A percentile compares a stretch with the other conserved stretches of the same genome.
phyloP scores from a whole-genome alignment of 2,888 invertebrate genomes.

The Calameuta pallipes region DNA sequence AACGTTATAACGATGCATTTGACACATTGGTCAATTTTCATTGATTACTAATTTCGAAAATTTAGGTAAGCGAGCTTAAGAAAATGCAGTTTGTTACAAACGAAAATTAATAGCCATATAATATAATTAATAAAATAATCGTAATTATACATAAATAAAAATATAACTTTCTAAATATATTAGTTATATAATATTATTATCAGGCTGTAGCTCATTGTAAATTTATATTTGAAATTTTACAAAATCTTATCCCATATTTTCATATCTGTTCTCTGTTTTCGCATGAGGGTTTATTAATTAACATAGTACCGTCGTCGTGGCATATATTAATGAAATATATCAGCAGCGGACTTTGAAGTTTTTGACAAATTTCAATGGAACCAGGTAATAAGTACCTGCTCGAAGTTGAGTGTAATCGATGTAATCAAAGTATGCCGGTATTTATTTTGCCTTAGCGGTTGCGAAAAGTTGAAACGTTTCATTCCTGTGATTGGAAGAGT shows the following conservation, averaged over 20 bases:
- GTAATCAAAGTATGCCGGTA: not conserved
- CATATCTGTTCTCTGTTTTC: not conserved
- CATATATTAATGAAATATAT: not conserved
- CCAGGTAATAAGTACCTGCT: not conserved
- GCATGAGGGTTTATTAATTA: not conserved
- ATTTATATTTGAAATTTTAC: no score
- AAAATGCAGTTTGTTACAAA: not conserved
- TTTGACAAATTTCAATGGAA: not conserved
- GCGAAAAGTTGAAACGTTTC: not conserved
- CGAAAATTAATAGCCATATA: not conserved
- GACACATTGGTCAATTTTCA: not conserved
- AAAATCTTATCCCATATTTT: not conserved
- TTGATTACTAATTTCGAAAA: not conserved
- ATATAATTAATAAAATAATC: not conserved
- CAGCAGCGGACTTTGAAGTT: not conserved
- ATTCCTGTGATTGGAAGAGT: not conserved
- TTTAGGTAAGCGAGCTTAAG: not conserved
- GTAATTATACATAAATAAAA: not conserved
- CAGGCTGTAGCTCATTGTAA: no score
- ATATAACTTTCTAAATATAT: not conserved
- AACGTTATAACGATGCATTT: no score
- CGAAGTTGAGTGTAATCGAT: not conserved
- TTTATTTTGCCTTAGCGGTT: not conserved
- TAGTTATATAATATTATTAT: not conserved
- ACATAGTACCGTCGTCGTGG: not conserved